phyloP scores from a whole-genome alignment of 2,888 invertebrate species.

The Hemicrepidius hirtus region DNA sequence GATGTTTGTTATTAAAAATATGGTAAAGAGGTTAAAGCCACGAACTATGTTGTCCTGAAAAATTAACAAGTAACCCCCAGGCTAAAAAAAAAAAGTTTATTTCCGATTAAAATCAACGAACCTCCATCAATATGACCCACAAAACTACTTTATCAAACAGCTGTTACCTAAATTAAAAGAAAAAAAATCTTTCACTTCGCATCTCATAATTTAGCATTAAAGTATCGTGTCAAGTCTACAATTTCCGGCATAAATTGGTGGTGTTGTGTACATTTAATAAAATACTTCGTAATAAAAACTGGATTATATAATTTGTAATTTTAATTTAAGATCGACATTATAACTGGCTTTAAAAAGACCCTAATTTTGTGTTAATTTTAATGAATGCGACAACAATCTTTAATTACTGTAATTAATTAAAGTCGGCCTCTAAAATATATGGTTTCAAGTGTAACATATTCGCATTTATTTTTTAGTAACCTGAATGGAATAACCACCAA shows the following conservation, averaged over 20 bases:
- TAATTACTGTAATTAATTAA: conserved; percentile 14
- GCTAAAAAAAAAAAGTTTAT: too few relatives aligned
- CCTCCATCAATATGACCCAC: conserved; percentile 25
- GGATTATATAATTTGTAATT: neutral
- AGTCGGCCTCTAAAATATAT: neutral
- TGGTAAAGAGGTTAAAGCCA: too few relatives aligned
- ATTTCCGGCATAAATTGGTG: conserved; percentile 20
- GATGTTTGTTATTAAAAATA: too few relatives aligned
- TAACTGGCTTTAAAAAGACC: neutral
- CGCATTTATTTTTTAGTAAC: neutral
- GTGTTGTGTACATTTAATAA: neutral
- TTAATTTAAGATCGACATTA: neutral
- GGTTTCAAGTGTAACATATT: neutral
- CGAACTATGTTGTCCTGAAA: too few relatives aligned
- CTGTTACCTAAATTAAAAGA: conserved; percentile 10
- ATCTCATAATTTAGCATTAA: conserved; percentile 15
- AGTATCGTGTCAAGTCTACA: neutral
- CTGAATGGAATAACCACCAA: neutral
- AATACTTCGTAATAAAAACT: neutral
- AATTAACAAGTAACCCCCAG: too few relatives aligned
- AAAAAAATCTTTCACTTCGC: conserved; percentile 35
- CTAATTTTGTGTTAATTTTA: conserved; percentile 17
- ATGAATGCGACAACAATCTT: conserved; percentile 8
- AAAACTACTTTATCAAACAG: conserved; percentile 31
- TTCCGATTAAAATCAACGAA: conserved; percentile 2